Conservation (phyloP, 1,140 invertebrate species). For the Calliphora vicina region DNA sequence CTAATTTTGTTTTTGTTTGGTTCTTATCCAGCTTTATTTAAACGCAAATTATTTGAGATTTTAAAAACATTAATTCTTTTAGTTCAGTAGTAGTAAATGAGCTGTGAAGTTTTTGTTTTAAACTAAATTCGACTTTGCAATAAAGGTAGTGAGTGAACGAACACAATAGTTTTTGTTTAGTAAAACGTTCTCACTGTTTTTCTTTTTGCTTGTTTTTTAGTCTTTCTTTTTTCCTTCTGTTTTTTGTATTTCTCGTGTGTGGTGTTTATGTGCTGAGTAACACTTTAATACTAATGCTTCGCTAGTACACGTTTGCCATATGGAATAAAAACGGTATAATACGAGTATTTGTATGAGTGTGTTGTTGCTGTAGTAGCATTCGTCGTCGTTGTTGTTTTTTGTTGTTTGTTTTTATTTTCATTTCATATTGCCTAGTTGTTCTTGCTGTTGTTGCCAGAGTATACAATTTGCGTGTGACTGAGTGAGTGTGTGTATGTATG, state of each 20-base stretch:
- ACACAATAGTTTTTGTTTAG: neutral
- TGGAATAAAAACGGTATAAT: slow-evolving; percentile 62
- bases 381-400: slow-evolving; percentile 1
- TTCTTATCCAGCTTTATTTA: too few species aligned
- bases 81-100: too few species aligned
- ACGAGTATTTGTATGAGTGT: slow-evolving; percentile 44
- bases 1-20: neutral
- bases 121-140: too few species aligned
- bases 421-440: neutral
- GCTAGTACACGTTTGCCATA: slow-evolving; percentile 42
- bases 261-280: slow-evolving; percentile 55
- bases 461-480: neutral
- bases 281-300: slow-evolving; percentile 48
- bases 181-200: neutral
- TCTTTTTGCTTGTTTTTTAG: slow-evolving; percentile 25
- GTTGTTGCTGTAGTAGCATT: slow-evolving; percentile 2
- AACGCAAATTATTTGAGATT: neutral
- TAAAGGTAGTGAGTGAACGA: neutral
- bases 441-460: neutral
- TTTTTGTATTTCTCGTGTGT: slow-evolving; percentile 42
- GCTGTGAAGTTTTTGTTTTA: too few species aligned
- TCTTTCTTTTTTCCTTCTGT: slow-evolving; percentile 22
- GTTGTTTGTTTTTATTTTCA: slow-evolving; percentile 11
- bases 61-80: neutral
- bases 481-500: neutral